Conservation (phyloP, 1,140 invertebrate species). For the Drosophila sp. region DNA sequence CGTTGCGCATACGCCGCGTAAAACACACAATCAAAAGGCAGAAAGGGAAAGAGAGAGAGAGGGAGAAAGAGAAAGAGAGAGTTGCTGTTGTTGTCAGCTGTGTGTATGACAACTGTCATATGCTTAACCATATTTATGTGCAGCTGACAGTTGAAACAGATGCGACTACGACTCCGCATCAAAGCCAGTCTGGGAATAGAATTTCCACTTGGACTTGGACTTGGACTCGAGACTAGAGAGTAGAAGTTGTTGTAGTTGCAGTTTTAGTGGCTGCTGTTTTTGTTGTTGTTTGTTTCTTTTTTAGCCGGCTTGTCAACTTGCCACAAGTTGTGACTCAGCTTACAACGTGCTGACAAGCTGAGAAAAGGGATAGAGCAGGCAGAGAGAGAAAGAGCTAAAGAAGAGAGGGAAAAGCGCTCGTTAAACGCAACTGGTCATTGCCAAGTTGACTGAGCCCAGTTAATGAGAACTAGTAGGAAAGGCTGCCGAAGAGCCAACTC, state of each 20-base stretch:
- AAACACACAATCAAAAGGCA: constrained; percentile 13
- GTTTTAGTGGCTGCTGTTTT: too few relatives aligned
- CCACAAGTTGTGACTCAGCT: constrained; percentile 28
- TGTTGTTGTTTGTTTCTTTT: neutral
- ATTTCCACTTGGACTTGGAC: neutral
- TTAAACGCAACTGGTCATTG: constrained; percentile 12
- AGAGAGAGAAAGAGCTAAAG: neutral
- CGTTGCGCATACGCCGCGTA: constrained; percentile 56
- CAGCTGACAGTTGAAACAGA: constrained; percentile 54
- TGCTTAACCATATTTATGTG: constrained; percentile 64
- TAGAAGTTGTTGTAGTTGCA: neutral
- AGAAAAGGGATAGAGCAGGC: neutral
- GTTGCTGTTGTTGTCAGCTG: constrained; percentile 7
- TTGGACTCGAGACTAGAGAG: neutral
- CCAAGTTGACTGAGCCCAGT: constrained; percentile 43
- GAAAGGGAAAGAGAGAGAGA: constrained; percentile 6
- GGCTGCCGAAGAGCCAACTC: too few relatives aligned
- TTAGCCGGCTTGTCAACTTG: constrained; percentile 34
- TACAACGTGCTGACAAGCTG: constrained; percentile 22
- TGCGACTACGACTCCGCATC: neutral
- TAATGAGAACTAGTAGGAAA: constrained; percentile 60
- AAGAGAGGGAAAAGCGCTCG: neutral
- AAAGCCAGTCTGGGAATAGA: constrained; percentile 16
- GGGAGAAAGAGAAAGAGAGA: neutral
- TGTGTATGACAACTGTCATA: constrained; percentile 48